phyloP scores from a whole-genome alignment of 2,797 vertebrate species.

The Eulemur rubriventer region DNA sequence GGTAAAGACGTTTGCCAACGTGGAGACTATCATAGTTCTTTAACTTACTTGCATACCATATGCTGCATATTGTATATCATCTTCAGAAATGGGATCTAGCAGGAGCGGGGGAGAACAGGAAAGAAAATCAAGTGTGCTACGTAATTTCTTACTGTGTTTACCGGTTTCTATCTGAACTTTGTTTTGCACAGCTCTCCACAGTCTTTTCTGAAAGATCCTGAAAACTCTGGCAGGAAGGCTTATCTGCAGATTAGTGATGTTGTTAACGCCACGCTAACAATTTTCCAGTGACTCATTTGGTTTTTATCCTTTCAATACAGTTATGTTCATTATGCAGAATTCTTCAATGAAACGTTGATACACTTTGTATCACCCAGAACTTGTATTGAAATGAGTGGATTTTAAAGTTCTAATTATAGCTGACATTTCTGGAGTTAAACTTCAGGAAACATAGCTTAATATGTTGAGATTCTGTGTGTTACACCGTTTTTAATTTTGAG shows the following conservation, averaged over 20 bases:
- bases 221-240: not conserved
- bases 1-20: not conserved
- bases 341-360: not conserved
- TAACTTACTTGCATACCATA: not conserved
- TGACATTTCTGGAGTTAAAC: not conserved
- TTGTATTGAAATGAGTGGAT: not conserved
- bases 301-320: conserved; percentile 24
- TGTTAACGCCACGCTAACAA: not conserved
- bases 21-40: not conserved
- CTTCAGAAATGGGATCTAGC: not conserved
- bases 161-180: not conserved
- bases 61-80: not conserved
- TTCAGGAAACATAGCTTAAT: not conserved
- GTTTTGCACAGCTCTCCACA: not conserved
- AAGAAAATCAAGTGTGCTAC: not conserved
- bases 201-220: conserved; percentile 1
- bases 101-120: not conserved
- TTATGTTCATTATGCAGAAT: not conserved
- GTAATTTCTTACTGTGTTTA: not conserved
- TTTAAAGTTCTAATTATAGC: conserved; percentile 35
- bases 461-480: not conserved
- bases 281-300: not conserved
- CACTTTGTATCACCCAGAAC: not conserved
- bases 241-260: not conserved
- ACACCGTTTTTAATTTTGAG: not conserved